Percentiles rank a stretch among this genome's conserved stretches.
Evolutionary conservation across 2,113 vertebrate species (phyloP).

Genomic region (Pipa parva): DNA sequence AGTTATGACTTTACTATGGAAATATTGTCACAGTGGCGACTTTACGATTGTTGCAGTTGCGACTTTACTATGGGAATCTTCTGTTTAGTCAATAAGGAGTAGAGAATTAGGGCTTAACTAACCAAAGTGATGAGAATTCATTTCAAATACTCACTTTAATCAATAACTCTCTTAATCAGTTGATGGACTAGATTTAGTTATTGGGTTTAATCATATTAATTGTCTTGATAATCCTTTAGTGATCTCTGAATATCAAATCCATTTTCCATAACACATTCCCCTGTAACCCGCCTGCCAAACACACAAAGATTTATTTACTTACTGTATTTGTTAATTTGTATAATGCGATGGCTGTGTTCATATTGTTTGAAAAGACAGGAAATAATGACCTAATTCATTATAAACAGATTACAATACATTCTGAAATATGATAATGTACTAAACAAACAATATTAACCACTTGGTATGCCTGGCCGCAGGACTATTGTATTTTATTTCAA

Average conservation of each 20-base stretch:
- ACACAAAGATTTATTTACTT: conserved; percentile 33
- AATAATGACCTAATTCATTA: conserved; percentile 27
- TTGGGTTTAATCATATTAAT: background rate
- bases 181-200: background rate
- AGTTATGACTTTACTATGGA: too few relatives aligned
- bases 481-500: conserved; percentile 17
- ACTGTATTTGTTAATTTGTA: conserved; percentile 32
- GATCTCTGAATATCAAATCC: conserved; percentile 2
- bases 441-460: conserved; percentile 22
- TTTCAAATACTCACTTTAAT: too few relatives aligned
- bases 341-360: conserved; percentile 26
- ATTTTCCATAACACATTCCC: background rate
- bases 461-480: conserved; percentile 5
- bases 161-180: background rate
- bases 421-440: conserved; percentile 26
- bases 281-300: background rate
- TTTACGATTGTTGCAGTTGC: too few relatives aligned
- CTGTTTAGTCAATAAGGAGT: too few relatives aligned
- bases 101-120: too few relatives aligned
- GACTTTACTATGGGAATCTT: too few relatives aligned
- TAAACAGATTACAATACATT: conserved; percentile 29
- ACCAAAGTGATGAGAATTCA: too few relatives aligned
- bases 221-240: conserved; percentile 11
- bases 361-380: conserved; percentile 1
- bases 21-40: too few relatives aligned